Conservation (phyloP, 2,797 vertebrate genomes). For the Anas flavirostris region DNA sequence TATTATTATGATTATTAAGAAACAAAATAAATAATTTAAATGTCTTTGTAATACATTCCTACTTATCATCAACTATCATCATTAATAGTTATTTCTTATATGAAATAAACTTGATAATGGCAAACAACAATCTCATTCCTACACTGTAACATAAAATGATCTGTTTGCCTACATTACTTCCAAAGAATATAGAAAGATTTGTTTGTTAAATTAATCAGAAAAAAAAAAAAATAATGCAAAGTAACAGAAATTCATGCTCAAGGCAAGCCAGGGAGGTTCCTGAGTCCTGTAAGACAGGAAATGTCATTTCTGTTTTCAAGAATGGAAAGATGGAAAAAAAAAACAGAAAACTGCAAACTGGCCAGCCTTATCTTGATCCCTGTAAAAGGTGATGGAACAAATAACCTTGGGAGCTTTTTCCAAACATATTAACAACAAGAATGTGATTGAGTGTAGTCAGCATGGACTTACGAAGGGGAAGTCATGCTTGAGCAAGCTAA, state of each 20-base stretch:
- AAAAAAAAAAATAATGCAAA: neutral
- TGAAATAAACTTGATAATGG: neutral
- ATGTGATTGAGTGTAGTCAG: neutral
- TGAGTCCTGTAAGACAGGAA: neutral
- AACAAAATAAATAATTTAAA: neutral
- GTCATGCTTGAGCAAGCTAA: neutral
- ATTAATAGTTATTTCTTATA: too few species aligned
- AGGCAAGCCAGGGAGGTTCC: neutral
- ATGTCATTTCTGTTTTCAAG: neutral
- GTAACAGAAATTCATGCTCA: neutral
- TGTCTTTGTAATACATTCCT: neutral
- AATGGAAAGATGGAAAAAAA: neutral
- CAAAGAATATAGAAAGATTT: neutral
- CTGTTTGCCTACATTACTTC: neutral
- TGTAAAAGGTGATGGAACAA: neutral
- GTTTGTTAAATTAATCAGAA: neutral
- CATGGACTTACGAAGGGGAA: neutral
- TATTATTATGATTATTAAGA: neutral
- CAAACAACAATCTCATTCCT: neutral
- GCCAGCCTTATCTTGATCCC: neutral
- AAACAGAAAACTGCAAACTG: neutral
- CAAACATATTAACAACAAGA: neutral
- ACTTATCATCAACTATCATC: neutral
- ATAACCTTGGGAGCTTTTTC: neutral
- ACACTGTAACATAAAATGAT: neutral